phyloP scores from a whole-genome alignment of 1,140 invertebrate species.

The Eufriesea mexicana region DNA sequence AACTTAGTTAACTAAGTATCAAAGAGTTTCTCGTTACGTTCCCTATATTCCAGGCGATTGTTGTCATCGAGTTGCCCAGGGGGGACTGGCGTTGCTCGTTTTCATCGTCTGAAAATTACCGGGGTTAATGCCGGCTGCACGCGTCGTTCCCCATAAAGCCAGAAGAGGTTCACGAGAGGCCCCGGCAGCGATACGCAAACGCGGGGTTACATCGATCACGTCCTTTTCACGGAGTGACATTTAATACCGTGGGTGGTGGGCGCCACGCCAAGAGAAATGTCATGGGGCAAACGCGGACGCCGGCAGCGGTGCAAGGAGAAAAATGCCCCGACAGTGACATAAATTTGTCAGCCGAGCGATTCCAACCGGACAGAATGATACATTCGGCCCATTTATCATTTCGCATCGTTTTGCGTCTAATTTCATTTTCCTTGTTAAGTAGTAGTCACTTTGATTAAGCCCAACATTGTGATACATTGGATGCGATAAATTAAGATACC shows the following conservation, averaged over 20 bases:
- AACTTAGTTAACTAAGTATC: not conserved
- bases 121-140: not conserved
- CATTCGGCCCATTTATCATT: not conserved
- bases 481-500: not conserved
- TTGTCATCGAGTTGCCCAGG: not conserved
- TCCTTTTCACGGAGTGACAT: conserved; percentile 71
- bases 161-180: conserved; percentile 57
- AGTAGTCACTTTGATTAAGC: not conserved
- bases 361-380: conserved; percentile 8
- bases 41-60: not conserved
- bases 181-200: conserved; percentile 38
- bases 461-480: not conserved
- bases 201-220: conserved; percentile 71
- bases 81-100: not conserved
- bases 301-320: conserved; percentile 9
- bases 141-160: conserved; percentile 25
- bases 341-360: conserved; percentile 26
- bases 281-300: conserved; percentile 48
- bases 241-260: conserved; percentile 73
- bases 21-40: not conserved
- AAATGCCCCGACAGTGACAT: conserved; percentile 22
- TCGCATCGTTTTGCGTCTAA: not conserved
- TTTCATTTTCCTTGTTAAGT: conserved; percentile 7
- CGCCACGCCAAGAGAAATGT: conserved; percentile 73
- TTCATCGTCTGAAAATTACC: not conserved